Conservation (phyloP, 2,888 invertebrate genomes). For the Metacarcinus magister region DNA sequence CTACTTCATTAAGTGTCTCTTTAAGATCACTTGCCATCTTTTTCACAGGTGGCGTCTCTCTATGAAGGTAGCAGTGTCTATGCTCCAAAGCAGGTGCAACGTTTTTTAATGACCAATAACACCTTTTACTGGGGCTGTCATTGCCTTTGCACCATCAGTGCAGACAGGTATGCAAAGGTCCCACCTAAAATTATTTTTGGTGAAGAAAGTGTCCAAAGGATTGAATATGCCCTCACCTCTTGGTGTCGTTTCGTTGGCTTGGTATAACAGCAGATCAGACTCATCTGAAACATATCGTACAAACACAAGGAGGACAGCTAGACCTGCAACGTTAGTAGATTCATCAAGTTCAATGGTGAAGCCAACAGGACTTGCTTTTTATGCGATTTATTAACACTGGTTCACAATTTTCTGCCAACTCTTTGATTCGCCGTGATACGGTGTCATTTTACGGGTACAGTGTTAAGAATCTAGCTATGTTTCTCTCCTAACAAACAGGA, state of each 20-base stretch:
- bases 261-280: background rate
- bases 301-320: slow-evolving; percentile 38
- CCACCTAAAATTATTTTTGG: slow-evolving; percentile 17
- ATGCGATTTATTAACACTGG: background rate
- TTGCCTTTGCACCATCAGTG: slow-evolving; percentile 21
- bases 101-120: slow-evolving; percentile 1
- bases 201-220: slow-evolving; percentile 19
- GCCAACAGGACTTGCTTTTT: background rate
- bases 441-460: no score
- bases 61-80: slow-evolving; percentile 28
- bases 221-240: slow-evolving; percentile 29
- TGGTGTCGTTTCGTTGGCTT: background rate
- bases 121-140: slow-evolving; percentile 8
- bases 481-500: background rate
- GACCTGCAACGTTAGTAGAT: slow-evolving; percentile 26
- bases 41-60: slow-evolving; percentile 3
- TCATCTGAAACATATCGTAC: no score
- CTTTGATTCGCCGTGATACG: no score
- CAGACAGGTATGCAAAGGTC: slow-evolving; percentile 21
- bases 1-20: slow-evolving; percentile 50
- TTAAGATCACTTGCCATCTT: slow-evolving; percentile 36
- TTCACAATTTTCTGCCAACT: background rate
- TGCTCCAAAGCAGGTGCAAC: slow-evolving; percentile 9
- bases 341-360: slow-evolving; percentile 33
- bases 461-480: background rate